These are phyloP conservation scores for Parapristionchus giblindavisi DNA, from an alignment of 2,888 invertebrate genomes.

Conservation along the genomic window DNA sequence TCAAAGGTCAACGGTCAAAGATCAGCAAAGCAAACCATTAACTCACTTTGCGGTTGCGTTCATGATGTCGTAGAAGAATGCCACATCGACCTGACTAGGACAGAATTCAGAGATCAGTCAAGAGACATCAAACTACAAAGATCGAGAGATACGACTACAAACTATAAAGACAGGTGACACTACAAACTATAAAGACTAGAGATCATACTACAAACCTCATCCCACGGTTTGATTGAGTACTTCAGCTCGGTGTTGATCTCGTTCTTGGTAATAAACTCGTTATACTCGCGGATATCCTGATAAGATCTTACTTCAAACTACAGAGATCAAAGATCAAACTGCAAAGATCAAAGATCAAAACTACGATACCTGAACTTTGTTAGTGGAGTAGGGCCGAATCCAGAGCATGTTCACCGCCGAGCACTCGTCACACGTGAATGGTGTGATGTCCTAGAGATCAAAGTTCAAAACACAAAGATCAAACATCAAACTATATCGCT, in stretches of 20 bases:
- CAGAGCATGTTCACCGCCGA: constrained; percentile 56
- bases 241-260: constrained; percentile 60
- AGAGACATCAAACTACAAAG: background rate
- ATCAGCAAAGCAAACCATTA: background rate
- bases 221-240: constrained; percentile 56
- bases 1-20: background rate
- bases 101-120: background rate
- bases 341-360: background rate
- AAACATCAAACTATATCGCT: no score
- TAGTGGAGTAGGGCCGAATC: constrained; percentile 56
- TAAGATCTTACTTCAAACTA: background rate
- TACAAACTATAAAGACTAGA: background rate
- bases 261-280: constrained; percentile 57
- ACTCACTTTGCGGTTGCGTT: constrained; percentile 17
- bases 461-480: background rate
- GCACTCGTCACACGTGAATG: constrained; percentile 65
- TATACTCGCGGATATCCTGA: constrained; percentile 53
- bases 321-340: background rate
- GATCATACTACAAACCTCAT: constrained; percentile 48
- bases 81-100: constrained; percentile 49
- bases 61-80: constrained; percentile 56
- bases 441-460: constrained; percentile 55
- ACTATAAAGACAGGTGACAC: constrained; percentile 32
- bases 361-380: constrained; percentile 29
- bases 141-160: no score